A percentile compares a stretch with the other conserved stretches of the same genome.
phyloP scores from a whole-genome alignment of 2,113 vertebrate species.

The Entomyzon cyanotis region DNA sequence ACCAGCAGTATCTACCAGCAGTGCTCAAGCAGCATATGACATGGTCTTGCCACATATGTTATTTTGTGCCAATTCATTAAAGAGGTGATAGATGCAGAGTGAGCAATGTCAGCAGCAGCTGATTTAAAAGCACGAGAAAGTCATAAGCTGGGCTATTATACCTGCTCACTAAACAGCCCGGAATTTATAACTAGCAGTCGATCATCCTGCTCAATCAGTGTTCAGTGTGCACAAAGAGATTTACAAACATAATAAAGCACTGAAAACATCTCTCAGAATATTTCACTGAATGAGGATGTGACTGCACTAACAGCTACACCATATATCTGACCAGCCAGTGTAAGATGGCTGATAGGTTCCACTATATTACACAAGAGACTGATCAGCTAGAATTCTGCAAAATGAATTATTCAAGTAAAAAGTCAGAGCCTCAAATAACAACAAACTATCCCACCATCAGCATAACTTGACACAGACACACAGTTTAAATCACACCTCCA shows the following conservation, averaged over 20 bases:
- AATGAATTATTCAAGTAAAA: constrained; percentile 32
- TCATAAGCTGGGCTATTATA: not conserved
- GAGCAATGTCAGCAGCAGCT: constrained; percentile 3
- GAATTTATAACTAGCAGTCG: constrained; percentile 9
- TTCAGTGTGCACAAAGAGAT: constrained; percentile 33
- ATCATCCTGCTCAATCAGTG: constrained; percentile 32
- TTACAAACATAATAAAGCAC: constrained; percentile 56
- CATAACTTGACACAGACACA: not conserved
- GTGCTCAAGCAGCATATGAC: not conserved
- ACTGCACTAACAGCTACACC: not conserved
- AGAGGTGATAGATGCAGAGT: constrained; percentile 23
- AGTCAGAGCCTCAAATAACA: not conserved
- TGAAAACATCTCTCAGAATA: constrained; percentile 45
- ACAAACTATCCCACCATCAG: not conserved
- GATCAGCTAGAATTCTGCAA: constrained; percentile 37
- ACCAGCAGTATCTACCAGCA: constrained; percentile 16
- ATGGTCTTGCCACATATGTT: not conserved
- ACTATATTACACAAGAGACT: constrained; percentile 44
- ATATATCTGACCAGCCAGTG: constrained; percentile 7
- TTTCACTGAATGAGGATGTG: constrained; percentile 5
- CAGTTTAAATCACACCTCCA: not conserved
- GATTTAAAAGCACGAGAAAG: not conserved
- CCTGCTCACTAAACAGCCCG: not conserved
- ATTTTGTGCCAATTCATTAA: constrained; percentile 5
- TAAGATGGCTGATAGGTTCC: constrained; percentile 53